A percentile compares a stretch with the other conserved stretches of the same genome.
Conservation (phyloP, 2,888 invertebrate genomes). For the Cosmia pyralina region DNA sequence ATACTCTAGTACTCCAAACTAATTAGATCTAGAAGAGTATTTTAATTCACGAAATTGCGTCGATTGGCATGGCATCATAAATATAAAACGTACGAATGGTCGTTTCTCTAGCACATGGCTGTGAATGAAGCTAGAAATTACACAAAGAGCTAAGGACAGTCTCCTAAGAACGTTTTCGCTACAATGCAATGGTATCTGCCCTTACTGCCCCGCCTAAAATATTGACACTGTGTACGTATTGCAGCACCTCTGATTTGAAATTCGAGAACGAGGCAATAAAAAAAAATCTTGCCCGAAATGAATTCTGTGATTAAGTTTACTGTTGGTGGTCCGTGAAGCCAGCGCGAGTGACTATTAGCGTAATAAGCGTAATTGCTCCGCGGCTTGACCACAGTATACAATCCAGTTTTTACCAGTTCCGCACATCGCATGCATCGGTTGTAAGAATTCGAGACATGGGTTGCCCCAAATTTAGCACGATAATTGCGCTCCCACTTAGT, state of each 20-base stretch:
- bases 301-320: slow-evolving; percentile 9
- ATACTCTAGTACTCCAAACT: not conserved
- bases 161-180: not conserved
- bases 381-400: slow-evolving; percentile 67
- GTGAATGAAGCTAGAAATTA: not conserved
- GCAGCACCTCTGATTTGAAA: not conserved
- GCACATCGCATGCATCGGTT: slow-evolving; percentile 48
- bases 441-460: slow-evolving; percentile 66
- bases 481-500: slow-evolving; percentile 72
- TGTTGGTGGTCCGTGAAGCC: not conserved
- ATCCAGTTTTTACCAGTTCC: slow-evolving; percentile 74
- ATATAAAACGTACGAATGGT: not conserved
- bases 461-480: slow-evolving; percentile 67
- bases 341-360: slow-evolving; percentile 7
- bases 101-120: not conserved
- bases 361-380: slow-evolving; percentile 68
- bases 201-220: not conserved
- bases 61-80: not conserved
- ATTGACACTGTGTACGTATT: not conserved
- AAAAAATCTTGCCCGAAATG: not conserved
- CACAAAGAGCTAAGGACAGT: too few relatives aligned
- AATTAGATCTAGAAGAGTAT: not conserved
- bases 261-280: not conserved
- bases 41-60: not conserved
- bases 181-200: not conserved